phyloP scores from a whole-genome alignment of 2,888 invertebrate genomes.

The Pyrrhia umbra region DNA sequence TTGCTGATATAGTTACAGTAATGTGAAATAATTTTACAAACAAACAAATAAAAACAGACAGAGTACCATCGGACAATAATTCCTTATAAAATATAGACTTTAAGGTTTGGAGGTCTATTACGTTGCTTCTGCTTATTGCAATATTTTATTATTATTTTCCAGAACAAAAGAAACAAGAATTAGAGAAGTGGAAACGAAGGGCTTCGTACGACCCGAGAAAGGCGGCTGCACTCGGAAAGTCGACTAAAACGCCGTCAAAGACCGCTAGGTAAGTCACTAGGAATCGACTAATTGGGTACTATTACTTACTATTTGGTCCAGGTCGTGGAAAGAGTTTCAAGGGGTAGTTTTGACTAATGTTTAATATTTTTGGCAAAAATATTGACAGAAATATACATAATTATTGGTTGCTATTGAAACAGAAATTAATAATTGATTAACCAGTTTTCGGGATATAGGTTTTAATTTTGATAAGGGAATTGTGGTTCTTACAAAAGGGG shows the following conservation, averaged over 20 bases:
- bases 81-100: too few relatives aligned
- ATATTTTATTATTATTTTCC: conserved; percentile 44
- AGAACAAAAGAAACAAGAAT: conserved; percentile 93
- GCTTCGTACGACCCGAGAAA: conserved; percentile 97
- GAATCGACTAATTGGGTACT: conserved; percentile 32
- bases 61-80: too few relatives aligned
- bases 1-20: too few relatives aligned
- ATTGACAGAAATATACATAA: too few relatives aligned
- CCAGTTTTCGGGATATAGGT: conserved; percentile 3
- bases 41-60: too few relatives aligned
- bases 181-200: conserved; percentile 98
- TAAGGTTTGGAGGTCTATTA: too few relatives aligned
- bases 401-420: too few relatives aligned
- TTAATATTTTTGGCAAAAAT: conserved; percentile 3
- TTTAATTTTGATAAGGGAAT: not conserved
- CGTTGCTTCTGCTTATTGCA: not conserved
- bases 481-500: not conserved
- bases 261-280: conserved; percentile 75
- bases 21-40: too few relatives aligned
- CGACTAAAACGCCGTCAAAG: conserved; percentile 76
- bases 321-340: not conserved
- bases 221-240: conserved; percentile 85
- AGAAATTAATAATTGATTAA: too few relatives aligned
- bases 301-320: not conserved
- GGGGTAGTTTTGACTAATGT: conserved; percentile 3